Evolutionary conservation across 53 echinoderm and acorn worm species (phyloP), one percentile per base, ranked within the genome.

Genomic region (Holothuria leucospilota): DNA sequence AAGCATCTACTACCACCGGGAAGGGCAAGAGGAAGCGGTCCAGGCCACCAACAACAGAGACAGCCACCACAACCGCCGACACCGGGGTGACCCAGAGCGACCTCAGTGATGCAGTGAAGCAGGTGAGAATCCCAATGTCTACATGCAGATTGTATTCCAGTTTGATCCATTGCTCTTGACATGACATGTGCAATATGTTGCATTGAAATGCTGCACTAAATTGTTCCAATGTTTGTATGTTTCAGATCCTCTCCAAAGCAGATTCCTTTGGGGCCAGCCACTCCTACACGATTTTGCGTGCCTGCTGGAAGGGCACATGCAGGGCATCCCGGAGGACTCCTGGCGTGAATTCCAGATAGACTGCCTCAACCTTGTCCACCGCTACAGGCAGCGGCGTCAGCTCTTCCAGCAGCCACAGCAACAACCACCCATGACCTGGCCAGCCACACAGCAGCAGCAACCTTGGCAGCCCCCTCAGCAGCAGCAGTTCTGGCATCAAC

Each of bases 251-350:
- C n/a, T n/a, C n/a, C n/a, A n/a, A n/a, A n/a, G n/a, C 86, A 86
- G 86, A 65, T 86, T 51, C n/a, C n/a, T n/a, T n/a, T n/a, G n/a
- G n/a, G n/a, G n/a, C 73, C 71, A 87, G 71, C 65, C 77, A 75
- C 73, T 87, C 87, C 74, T 87, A 40, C 79, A 78, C 71, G 66
- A 87, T 87, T 87, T 87, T 87, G 87, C 77, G 26, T 87, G 87
- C 59, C 87, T 87, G 71, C 79, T 87, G 87, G 87, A 87, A 70
- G 87, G 87, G 67, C 86, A 86, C 67, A 86, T 86, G 75, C 86
- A n/a, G n/a, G n/a, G n/a, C n/a, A n/a, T n/a, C n/a, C n/a, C n/a
- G n/a, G n/a, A n/a, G n/a, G n/a, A n/a, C 46, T 86, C 86, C 67
- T 73, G 86, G 86, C 86, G 74, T 65, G 67, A 65, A 75, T 86